Base-by-base conservation (phyloP, 2,888 invertebrate species). In the Acrobasis repandana region DNA sequence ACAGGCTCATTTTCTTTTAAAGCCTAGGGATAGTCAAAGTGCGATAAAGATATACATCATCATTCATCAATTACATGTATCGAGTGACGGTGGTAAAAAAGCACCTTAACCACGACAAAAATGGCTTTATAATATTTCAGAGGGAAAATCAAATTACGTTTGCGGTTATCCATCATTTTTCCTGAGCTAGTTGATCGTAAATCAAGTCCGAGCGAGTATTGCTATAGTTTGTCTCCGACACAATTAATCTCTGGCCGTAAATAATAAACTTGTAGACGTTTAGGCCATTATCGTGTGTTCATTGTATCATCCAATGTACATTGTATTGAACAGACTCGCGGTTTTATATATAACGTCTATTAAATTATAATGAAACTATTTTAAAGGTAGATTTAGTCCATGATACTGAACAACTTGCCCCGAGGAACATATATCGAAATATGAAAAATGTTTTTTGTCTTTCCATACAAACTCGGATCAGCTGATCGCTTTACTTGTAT, bases 121-220 rank as follows among this genome's bases (percentile, higher is more conserved):
- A 43, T 54, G 28, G 34, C 58, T 62, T 62, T 62, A 63, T 61
- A 62, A 62, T 63, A 56, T 59, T 64, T 57, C 58, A 61, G 64
- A 63, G 51, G 60, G 60, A 62, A 65, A 66, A 68, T 66, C 66
- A 66, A 68, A 68, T 68, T 68, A 68, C 60, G 61, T 64, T 66
- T 65, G 65, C 64, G 65, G 63, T 63, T 66, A 66, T 68, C 66
- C 65, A 68, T 68, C 65, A 68, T 64, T 66, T 63, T 66, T 68
- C 61, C 59, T 58, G 58, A 61, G 66, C 60, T 63, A 62, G 18
- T 33, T 36, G 58, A 34, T 65, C 68, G 65, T 68, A 68, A 68
- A 68, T 68, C 66, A 66, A 56, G 65, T 62, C 63, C 61, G 43
- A 57, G 61, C 63, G 63, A 64, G 67, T 65, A 66, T 67, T 66